Evolutionary conservation across 2,113 vertebrate species (phyloP).

Genomic region (Colaptes auratus): DNA sequence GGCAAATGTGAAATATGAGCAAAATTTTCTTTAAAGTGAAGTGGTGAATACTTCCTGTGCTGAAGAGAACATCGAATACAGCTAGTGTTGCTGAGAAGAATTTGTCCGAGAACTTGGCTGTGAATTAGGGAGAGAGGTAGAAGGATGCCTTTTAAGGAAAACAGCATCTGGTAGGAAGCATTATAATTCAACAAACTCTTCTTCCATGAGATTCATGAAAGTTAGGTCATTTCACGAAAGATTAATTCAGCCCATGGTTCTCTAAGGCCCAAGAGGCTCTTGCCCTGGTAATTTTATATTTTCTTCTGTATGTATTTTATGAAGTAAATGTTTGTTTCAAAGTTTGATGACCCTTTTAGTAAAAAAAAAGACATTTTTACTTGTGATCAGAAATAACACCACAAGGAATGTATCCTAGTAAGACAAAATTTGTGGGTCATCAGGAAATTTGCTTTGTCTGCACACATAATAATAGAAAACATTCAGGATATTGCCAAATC

Average conservation of each 20-base stretch:
- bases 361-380: neutral
- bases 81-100: neutral
- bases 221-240: neutral
- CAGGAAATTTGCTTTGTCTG: neutral
- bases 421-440: neutral
- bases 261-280: neutral
- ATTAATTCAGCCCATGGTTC: neutral
- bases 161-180: neutral
- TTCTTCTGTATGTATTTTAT: neutral
- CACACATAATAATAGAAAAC: neutral
- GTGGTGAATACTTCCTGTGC: accelerated
- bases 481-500: neutral
- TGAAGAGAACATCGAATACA: neutral
- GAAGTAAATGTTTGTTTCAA: neutral
- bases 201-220: neutral
- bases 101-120: neutral
- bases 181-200: neutral
- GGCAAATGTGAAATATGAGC: neutral
- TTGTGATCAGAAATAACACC: neutral
- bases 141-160: neutral
- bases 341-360: neutral
- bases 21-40: neutral
- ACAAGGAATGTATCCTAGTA: neutral
- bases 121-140: neutral
- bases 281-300: neutral